Base-by-base conservation (phyloP, 2,113 vertebrate species). In the Onychostruthus taczanowskii region DNA sequence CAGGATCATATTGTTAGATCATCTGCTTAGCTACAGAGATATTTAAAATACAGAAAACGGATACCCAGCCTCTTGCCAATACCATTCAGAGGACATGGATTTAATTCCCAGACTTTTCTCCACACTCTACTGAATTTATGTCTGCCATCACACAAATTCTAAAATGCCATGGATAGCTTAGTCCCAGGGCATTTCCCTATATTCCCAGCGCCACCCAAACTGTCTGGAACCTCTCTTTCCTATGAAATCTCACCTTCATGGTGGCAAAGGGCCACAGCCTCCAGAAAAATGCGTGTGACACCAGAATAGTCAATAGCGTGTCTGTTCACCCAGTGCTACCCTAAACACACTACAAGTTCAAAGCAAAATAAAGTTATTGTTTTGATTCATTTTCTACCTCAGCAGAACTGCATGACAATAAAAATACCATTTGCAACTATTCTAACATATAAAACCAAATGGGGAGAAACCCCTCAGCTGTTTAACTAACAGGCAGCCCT, bases 1-100 rank as follows among this genome's bases (percentile, higher is more conserved):
- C 70, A 75, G 85, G 37, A 94, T 94, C 87, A 53, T 28, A 83
- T 37, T 73, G 59, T 67, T 69, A 83, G 63, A 87, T 97, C 87
- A 90, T 90, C 90, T 92, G 87, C 82, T 93, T 91, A 88, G 83
- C 90, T 89, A 69, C 87, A 90, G 74, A 85, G 47, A 81, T 33
- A 26, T 68, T 92, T 88, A 70, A 93, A 96, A 94, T 69, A 88
- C 30, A 93, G 83, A 46, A 92, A 84, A 90, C 4, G 4, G 69
- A 77, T 20, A 86, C 7, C 39, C 79, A 88, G 33, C n/a, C 33
- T 64, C 83, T 70, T 86, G 53, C 63, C 68, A 88, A 9, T 59
- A 62, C 39, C 22, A 88, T 70, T 53, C 49, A 61, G 58, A 72
- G 72, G 50, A 84, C 67, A 59, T 1, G 0, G 28, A 84, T 64